Evolutionary conservation across 1,140 invertebrate species (phyloP).

Genomic region (Drosophila setifemur): DNA sequence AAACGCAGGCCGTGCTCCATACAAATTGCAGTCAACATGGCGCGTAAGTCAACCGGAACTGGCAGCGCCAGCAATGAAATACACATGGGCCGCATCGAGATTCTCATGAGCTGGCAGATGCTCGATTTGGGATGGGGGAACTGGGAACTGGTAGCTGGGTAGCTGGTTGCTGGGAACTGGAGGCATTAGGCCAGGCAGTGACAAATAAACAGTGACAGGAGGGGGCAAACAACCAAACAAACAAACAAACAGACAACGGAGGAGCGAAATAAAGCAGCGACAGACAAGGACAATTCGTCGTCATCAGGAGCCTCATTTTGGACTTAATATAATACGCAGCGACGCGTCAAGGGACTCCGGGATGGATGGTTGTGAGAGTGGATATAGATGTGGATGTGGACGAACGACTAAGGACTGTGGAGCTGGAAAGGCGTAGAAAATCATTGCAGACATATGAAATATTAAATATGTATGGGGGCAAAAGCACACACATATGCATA

Average conservation of each 20-base stretch:
- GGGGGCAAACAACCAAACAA: conserved; percentile 42
- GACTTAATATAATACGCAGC: conserved; percentile 79
- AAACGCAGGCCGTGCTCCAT: conserved; percentile 58
- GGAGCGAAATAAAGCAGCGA: conserved; percentile 16
- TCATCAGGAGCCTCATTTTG: conserved; percentile 79
- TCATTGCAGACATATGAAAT: conserved; percentile 81
- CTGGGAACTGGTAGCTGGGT: not conserved
- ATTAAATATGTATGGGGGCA: conserved; percentile 74
- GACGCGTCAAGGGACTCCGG: conserved; percentile 52
- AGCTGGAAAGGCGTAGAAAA: conserved; percentile 61
- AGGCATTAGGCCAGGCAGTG: conserved; percentile 65
- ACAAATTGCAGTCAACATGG: conserved; percentile 80
- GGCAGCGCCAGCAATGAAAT: conserved; percentile 77
- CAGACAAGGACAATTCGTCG: conserved; percentile 73
- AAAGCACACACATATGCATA: conserved; percentile 13
- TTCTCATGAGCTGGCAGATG: conserved; percentile 32
- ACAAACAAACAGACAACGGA: not conserved
- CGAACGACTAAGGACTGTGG: not conserved
- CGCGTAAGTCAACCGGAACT: conserved; percentile 75
- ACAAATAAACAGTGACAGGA: conserved; percentile 70
- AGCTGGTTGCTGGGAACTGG: not conserved
- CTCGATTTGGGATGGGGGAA: conserved; percentile 1
- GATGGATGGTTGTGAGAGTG: conserved; percentile 3
- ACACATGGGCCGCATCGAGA: conserved; percentile 59
- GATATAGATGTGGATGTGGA: not conserved